phyloP scores from a whole-genome alignment of 1,140 invertebrate species.

The Caenorhabditis brenneri region DNA sequence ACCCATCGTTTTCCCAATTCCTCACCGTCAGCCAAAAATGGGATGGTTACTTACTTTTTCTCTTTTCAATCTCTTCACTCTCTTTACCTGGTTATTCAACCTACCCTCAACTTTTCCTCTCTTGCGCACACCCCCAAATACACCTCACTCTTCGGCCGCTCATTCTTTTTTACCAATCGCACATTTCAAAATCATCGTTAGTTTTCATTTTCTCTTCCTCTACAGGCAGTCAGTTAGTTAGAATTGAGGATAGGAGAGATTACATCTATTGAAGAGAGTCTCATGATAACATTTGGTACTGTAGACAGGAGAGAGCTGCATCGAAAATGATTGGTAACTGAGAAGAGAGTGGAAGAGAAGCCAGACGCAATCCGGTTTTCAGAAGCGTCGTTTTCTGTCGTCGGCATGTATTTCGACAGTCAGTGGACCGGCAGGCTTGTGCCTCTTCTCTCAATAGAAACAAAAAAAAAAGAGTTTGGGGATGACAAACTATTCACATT shows the following conservation, averaged over 20 bases:
- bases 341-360: slow-evolving; percentile 24
- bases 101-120: neutral
- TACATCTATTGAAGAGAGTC: slow-evolving; percentile 9
- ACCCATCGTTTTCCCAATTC: neutral
- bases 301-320: neutral
- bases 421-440: slow-evolving; percentile 13
- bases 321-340: neutral
- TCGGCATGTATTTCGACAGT: neutral
- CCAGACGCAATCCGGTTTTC: slow-evolving; percentile 19
- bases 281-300: slow-evolving; percentile 20
- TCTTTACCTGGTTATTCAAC: neutral
- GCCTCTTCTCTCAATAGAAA: slow-evolving; percentile 13
- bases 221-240: neutral
- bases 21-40: slow-evolving; percentile 15
- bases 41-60: slow-evolving; percentile 30
- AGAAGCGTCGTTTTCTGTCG: neutral
- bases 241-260: neutral
- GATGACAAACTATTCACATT: neutral
- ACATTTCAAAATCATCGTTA: slow-evolving; percentile 35
- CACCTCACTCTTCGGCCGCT: neutral
- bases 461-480: neutral
- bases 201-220: slow-evolving; percentile 9
- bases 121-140: neutral
- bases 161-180: neutral
- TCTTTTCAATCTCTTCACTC: slow-evolving; percentile 24